Evolutionary conservation across 2,797 vertebrate species (phyloP).

Genomic region (Sarcophilus harrisii): DNA sequence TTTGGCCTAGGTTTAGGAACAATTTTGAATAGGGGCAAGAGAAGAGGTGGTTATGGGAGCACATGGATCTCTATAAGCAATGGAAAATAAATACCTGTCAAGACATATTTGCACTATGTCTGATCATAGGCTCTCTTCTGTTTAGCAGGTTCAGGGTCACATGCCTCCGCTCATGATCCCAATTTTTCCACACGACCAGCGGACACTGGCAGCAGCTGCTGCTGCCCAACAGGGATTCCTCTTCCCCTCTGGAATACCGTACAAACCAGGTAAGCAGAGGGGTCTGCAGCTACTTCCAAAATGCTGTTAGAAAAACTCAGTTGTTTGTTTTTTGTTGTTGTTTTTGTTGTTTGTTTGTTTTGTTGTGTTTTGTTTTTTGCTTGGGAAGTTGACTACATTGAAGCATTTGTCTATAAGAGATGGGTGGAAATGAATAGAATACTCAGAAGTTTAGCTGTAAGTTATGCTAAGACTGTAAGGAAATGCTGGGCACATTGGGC

Average conservation of each 20-base stretch:
- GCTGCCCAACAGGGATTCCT: constrained; percentile 99
- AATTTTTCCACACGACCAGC: constrained; percentile 99
- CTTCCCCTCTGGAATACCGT: constrained; percentile 98
- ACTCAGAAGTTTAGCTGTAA: constrained; percentile 67
- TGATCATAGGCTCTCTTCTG: constrained; percentile 97
- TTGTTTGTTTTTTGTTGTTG: no score
- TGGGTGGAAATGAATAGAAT: constrained; percentile 35
- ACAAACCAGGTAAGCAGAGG: constrained; percentile 96
- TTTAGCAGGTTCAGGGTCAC: constrained; percentile 99
- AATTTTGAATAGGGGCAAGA: constrained; percentile 85
- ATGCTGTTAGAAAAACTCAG: constrained; percentile 59
- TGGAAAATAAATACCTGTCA: constrained; percentile 90
- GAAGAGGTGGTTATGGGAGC: constrained; percentile 86
- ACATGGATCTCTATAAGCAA: constrained; percentile 83
- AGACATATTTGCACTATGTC: constrained; percentile 90
- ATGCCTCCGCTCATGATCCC: constrained; percentile 99
- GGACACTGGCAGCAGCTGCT: constrained; percentile 97
- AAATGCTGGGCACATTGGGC: constrained; percentile 17
- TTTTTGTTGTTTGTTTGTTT: constrained; percentile 53
- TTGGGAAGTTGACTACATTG: constrained; percentile 62
- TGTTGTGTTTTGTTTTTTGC: constrained; percentile 42
- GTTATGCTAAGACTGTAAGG: constrained; percentile 26
- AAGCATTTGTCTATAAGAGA: constrained; percentile 33
- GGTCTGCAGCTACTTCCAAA: constrained; percentile 68
- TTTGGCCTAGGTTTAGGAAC: constrained; percentile 19